A percentile compares a stretch with the other conserved stretches of the same genome.
phyloP scores from a whole-genome alignment of 2,888 invertebrate genomes.

The Steinernema scapterisci region DNA sequence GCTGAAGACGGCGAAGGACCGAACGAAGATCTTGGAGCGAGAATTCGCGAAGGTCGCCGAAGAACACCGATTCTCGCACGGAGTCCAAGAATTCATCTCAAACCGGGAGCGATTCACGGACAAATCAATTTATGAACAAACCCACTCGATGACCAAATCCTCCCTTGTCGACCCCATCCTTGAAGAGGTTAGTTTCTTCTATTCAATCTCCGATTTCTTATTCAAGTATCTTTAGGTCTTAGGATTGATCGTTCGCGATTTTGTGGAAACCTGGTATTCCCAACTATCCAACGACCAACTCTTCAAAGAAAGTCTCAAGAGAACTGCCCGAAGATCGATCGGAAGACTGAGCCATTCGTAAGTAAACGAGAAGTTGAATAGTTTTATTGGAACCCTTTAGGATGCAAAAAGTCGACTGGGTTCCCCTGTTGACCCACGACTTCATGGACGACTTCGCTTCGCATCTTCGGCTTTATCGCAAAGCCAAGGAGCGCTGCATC shows the following conservation, averaged over 20 bases:
- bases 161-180: conserved; percentile 41
- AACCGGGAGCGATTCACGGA: conserved; percentile 39
- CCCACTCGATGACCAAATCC: conserved; percentile 45
- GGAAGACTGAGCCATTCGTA: conserved; percentile 57
- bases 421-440: conserved; percentile 82
- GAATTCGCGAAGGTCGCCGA: conserved; percentile 39
- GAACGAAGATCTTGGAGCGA: conserved; percentile 36
- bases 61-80: conserved; percentile 38
- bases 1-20: conserved; percentile 42
- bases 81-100: conserved; percentile 48
- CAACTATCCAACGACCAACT: conserved; percentile 54
- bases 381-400: conserved; percentile 44
- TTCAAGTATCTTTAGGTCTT: conserved; percentile 49
- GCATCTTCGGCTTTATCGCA: conserved; percentile 83
- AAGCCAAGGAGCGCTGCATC: conserved; percentile 73
- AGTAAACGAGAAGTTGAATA: not conserved
- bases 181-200: conserved; percentile 44
- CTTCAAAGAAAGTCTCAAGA: conserved; percentile 56
- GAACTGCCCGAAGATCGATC: conserved; percentile 57
- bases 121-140: conserved; percentile 41
- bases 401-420: conserved; percentile 79
- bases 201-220: not conserved
- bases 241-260: conserved; percentile 60
- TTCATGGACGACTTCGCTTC: conserved; percentile 88
- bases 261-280: conserved; percentile 65